Base-by-base conservation (phyloP, 2,113 vertebrate species). In the Bagarius yarrelli region DNA sequence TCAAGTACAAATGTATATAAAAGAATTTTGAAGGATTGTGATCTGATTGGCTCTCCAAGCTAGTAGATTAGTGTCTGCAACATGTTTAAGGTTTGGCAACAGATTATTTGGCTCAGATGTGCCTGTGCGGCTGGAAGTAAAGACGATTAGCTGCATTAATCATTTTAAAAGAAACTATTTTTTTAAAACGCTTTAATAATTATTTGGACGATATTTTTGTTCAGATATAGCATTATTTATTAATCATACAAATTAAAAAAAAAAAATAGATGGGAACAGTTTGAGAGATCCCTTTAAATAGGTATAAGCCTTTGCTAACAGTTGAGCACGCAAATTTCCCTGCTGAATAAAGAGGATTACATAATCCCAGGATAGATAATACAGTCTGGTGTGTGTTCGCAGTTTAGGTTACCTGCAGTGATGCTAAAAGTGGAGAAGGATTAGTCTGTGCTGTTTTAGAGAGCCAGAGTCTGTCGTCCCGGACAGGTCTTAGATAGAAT, bases 321-420 rank as follows among this genome's bases (percentile, higher is more conserved):
- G 32, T 44, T 50, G n/a, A 79, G 84, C 59, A 61, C 50, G 80
- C 64, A 72, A 30, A 57, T 80, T 73, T 78, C 78, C 60, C 67
- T 25, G 27, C 55, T 52, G 25, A 59, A 81, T 85, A 83, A 83
- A 61, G 73, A 83, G 84, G 78, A 83, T 85, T 85, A 81, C 78
- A 67, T 23, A 50, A 64, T 76, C 72, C 52, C 36, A 53, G 56
- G 30, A 34, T 52, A 64, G 44, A 44, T 76, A 72, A 21, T 25
- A 36, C 3, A 78, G 44, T 57, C 47, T 78, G 67, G 23, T 25
- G 4, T 34, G 4, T 78, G 59, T 70, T 63, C 61, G 76, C 71
- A 55, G 63, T 55, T 36, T 18, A 8, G n/a, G 78, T 83, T 67
- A 78, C 78, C 70, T 83, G 21, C 11, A 53, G 53, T 8, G n/a